These are phyloP conservation scores for Zapornia atra DNA, from an alignment of 2,113 vertebrate species.

Conservation along the genomic window DNA sequence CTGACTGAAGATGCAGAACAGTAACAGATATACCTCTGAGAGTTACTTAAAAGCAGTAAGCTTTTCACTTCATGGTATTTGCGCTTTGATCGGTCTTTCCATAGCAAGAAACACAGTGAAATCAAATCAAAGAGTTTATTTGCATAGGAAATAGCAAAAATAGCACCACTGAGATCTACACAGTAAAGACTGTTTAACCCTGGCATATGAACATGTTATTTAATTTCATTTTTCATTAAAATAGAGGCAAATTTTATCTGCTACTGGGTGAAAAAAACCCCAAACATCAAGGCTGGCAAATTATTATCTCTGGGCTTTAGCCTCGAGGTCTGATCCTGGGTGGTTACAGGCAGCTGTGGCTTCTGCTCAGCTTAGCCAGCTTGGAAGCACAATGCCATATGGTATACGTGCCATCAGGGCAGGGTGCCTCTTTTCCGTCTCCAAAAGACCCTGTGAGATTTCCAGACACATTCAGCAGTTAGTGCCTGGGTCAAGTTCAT, in stretches of 20 bases:
- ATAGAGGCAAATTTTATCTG: background rate
- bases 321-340: background rate
- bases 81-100: background rate
- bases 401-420: background rate
- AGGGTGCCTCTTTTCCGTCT: background rate
- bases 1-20: background rate
- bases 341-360: background rate
- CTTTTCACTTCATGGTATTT: background rate
- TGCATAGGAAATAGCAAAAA: slow-evolving; percentile 41
- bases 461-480: background rate
- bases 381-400: background rate
- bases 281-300: background rate
- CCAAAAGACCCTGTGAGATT: background rate
- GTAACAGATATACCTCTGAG: background rate
- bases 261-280: background rate
- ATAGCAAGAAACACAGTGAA: slow-evolving; percentile 15
- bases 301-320: background rate
- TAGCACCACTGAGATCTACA: slow-evolving; percentile 27
- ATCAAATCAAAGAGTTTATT: slow-evolving; percentile 60
- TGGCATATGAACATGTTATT: background rate
- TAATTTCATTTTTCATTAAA: slow-evolving; percentile 25
- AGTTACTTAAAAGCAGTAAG: background rate
- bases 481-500: background rate
- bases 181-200: slow-evolving; percentile 24
- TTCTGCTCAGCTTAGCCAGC: background rate